phyloP scores from a whole-genome alignment of 2,888 invertebrate genomes.

The Macrophya annulata region DNA sequence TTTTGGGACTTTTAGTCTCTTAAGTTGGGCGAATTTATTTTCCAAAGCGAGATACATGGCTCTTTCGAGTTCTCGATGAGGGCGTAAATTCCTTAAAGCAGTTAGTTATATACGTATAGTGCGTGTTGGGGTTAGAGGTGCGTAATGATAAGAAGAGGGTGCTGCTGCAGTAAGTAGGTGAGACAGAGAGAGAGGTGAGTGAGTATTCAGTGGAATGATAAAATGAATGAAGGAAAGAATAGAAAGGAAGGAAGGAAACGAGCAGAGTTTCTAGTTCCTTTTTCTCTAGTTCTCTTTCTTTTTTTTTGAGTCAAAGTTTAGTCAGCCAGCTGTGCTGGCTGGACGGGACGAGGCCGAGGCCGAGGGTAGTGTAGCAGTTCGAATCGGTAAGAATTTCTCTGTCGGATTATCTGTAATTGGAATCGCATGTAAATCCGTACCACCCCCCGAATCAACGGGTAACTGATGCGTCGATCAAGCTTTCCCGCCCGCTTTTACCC shows the following conservation, averaged over 20 bases:
- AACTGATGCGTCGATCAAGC: conserved; percentile 56
- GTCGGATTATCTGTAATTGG: conserved; percentile 58
- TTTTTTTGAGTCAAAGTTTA: conserved; percentile 34
- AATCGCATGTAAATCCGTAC: conserved; percentile 57
- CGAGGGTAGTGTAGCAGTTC: not conserved
- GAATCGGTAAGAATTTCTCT: conserved; percentile 46
- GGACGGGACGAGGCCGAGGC: conserved; percentile 5
- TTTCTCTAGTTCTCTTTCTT: not conserved
- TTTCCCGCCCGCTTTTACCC: conserved; percentile 15
- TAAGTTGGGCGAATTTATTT: conserved; percentile 20
- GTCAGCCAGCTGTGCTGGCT: conserved; percentile 10
- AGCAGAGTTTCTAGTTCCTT: not conserved
- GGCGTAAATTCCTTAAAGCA: conserved; percentile 10
- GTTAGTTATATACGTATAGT: not conserved
- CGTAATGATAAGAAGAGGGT: conserved; percentile 26
- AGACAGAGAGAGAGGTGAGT: not conserved
- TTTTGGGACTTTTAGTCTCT: not conserved
- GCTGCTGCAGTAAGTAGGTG: conserved; percentile 15
- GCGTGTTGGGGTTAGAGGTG: conserved; percentile 9
- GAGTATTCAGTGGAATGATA: not conserved
- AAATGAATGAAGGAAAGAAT: conserved; percentile 4
- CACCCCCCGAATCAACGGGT: conserved; percentile 27
- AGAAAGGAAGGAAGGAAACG: conserved; percentile 2
- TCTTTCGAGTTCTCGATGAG: conserved; percentile 25
- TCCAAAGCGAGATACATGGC: conserved; percentile 15